phyloP scores from a whole-genome alignment of 2,888 invertebrate species.

The Eupithecia inturbata region DNA sequence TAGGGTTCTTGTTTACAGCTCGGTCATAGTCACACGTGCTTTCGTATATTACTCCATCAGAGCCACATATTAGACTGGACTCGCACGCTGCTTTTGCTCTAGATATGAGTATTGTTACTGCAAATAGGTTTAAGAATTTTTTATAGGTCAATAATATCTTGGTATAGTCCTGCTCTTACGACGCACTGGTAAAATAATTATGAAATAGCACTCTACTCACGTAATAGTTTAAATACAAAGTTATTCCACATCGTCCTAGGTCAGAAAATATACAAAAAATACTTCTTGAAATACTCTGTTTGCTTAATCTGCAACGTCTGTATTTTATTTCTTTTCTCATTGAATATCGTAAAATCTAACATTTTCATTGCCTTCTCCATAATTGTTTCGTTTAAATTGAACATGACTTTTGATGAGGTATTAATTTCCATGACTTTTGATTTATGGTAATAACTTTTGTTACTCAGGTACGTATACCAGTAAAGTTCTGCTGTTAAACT shows the following conservation, averaged over 20 bases:
- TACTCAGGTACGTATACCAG: not conserved
- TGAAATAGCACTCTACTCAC: not conserved
- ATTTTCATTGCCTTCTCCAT: not conserved
- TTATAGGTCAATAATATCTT: not conserved
- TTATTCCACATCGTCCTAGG: not conserved
- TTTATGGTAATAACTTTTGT: not conserved
- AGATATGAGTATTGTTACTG: not conserved
- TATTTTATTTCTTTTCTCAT: not conserved
- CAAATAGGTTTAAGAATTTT: not conserved
- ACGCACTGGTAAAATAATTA: not conserved
- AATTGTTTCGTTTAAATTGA: not conserved
- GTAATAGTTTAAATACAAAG: not conserved
- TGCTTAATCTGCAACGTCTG: not conserved
- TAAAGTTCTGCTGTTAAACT: not conserved
- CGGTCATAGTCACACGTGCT: not conserved
- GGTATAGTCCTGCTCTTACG: not conserved
- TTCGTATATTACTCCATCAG: not conserved
- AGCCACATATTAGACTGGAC: not conserved
- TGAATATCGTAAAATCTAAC: not conserved
- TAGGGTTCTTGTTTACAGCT: not conserved
- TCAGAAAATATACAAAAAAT: not conserved
- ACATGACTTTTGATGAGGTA: not conserved
- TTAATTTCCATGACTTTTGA: slow-evolving; percentile 1
- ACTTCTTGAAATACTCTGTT: not conserved
- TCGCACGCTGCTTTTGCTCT: not conserved